phyloP scores from a whole-genome alignment of 1,140 invertebrate species.

The Monomorium pharaonis region DNA sequence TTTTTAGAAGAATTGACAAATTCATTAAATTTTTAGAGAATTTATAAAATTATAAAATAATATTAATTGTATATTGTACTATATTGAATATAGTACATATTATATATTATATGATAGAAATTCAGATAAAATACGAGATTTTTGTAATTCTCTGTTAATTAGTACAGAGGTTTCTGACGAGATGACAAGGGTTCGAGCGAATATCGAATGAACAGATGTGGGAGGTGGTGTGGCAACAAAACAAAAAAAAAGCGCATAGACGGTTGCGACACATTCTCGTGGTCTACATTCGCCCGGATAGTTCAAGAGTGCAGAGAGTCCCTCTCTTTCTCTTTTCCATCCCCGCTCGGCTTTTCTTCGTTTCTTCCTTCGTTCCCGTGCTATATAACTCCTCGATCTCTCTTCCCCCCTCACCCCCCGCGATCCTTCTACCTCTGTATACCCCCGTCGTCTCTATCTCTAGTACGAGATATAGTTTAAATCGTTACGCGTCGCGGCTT shows the following conservation, averaged over 20 bases:
- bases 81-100: neutral
- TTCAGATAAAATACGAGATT: neutral
- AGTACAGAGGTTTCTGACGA: slow-evolving; percentile 22
- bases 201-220: slow-evolving; percentile 56
- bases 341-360: slow-evolving; percentile 9
- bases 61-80: neutral
- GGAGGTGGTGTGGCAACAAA: slow-evolving; percentile 64
- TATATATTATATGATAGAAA: neutral
- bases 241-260: slow-evolving; percentile 64
- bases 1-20: neutral
- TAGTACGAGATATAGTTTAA: slow-evolving; percentile 78
- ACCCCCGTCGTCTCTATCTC: slow-evolving; percentile 51
- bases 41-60: neutral
- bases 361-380: slow-evolving; percentile 24
- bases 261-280: slow-evolving; percentile 69
- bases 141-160: neutral
- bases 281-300: slow-evolving; percentile 74
- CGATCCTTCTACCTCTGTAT: neutral
- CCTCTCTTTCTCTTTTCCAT: slow-evolving; percentile 15
- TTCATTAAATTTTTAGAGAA: neutral
- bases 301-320: slow-evolving; percentile 72
- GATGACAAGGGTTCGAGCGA: neutral
- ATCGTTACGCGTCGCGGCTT: slow-evolving; percentile 79
- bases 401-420: slow-evolving; percentile 33
- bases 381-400: slow-evolving; percentile 49